Base-by-base conservation (phyloP, 2,113 vertebrate genomes). In the Gambusia holbrooki region DNA sequence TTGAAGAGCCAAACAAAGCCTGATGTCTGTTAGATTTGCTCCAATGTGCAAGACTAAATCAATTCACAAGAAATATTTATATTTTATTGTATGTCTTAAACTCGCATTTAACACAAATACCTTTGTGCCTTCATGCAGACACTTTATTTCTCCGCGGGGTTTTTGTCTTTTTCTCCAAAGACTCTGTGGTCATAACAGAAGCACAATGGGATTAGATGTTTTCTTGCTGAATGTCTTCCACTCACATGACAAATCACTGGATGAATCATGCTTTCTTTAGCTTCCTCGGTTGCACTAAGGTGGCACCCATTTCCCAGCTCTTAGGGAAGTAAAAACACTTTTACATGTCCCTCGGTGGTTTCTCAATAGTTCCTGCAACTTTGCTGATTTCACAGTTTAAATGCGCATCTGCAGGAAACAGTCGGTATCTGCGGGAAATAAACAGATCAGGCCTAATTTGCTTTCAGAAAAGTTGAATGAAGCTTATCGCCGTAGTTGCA, bases 271-370 rank as follows among this genome's bases (percentile, higher is more conserved):
- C 69, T 88, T 83, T 86, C 63, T 83, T 72, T 81, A 77, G 71
- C 14, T 72, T 37, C 62, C 45, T 70, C 42, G 11, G 66, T 82
- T 79, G 42, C 77, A 74, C 25, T 76, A 67, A 7, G 29, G 71
- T 14, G 5, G 14, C 64, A 32, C 42, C 54, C 66, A 74, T 35
- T 78, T 77, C 15, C 6, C 28, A 13, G n/a, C 74, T 63, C 73
- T 80, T 66, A n/a, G 70, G 81, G 92, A 93, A 94, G 87, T 66
- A 92, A 94, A 93, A 93, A 66, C 67, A 85, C 83, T 88, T 89
- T 86, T 51, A 77, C 74, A 82, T 81, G 54, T 76, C 30, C 71
- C 86, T 77, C 67, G 64, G 51, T 40, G 61, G 62, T 92, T 92
- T 48, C 90, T 77, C 90, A 90, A 90, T 85, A 87, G 80, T 82